A percentile compares a stretch with the other conserved stretches of the same genome.
These are phyloP conservation scores for Melolontha melolontha DNA, from an alignment of 2,888 invertebrate genomes.

Conservation along the genomic window DNA sequence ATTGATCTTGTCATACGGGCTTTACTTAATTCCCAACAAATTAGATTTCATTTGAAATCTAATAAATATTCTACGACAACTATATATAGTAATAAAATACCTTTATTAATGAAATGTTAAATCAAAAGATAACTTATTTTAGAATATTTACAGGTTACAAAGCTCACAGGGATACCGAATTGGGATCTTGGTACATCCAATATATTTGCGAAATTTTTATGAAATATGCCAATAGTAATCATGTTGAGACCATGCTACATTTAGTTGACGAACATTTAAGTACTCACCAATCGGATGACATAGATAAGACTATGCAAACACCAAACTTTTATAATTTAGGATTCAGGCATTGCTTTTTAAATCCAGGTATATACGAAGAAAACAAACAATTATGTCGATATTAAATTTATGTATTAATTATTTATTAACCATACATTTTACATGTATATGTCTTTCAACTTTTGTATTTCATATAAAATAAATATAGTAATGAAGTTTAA, in stretches of 20 bases:
- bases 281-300: slow-evolving; percentile 56
- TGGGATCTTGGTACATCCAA: slow-evolving; percentile 79
- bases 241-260: slow-evolving; percentile 74
- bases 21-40: no score
- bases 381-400: slow-evolving; percentile 24
- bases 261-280: slow-evolving; percentile 69
- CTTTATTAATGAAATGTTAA: no score
- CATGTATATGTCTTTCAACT: no score
- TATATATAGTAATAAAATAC: no score
- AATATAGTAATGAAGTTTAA: no score
- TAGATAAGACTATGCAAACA: slow-evolving; percentile 38
- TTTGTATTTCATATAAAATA: no score
- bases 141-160: slow-evolving; percentile 65
- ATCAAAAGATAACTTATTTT: no score
- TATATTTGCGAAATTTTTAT: slow-evolving; percentile 74
- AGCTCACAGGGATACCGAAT: slow-evolving; percentile 70
- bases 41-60: no score
- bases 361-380: slow-evolving; percentile 40
- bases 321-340: slow-evolving; percentile 37
- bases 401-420: not conserved
- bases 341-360: slow-evolving; percentile 37
- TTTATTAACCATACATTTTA: no score
- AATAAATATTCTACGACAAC: no score
- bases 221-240: slow-evolving; percentile 71
- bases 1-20: no score